Percentiles rank a stretch among this genome's conserved stretches.
Conservation (phyloP, 2,797 vertebrate genomes). For the Falco cherrug region DNA sequence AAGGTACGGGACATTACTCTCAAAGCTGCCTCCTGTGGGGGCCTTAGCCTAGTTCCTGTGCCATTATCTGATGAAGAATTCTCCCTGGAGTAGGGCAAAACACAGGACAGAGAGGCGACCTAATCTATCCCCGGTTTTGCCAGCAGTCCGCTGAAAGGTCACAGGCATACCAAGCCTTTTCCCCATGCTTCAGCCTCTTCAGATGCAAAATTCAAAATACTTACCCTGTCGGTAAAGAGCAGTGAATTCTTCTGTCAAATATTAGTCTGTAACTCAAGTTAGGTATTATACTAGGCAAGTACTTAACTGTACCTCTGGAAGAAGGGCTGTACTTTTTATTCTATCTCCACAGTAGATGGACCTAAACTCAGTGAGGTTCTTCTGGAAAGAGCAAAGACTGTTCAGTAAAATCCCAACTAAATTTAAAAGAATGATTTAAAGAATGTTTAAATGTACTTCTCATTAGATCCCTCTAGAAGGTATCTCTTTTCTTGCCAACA, state of each 20-base stretch:
- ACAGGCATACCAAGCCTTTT: accelerated
- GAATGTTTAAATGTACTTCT: not conserved
- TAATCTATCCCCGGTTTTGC: not conserved
- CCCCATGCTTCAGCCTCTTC: not conserved
- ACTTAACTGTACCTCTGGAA: not conserved
- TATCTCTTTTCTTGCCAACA: not conserved
- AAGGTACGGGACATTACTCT: not conserved
- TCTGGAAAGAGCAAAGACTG: not conserved
- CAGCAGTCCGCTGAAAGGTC: not conserved
- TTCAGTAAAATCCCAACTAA: not conserved
- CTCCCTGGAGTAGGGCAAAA: not conserved
- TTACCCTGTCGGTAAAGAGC: not conserved
- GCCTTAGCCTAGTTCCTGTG: not conserved
- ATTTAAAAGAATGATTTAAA: not conserved
- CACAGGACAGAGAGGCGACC: not conserved
- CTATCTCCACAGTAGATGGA: not conserved
- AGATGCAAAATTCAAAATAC: not conserved
- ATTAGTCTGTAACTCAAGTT: not conserved
- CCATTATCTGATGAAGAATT: not conserved
- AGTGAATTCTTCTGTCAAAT: not conserved
- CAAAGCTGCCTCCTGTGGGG: not conserved
- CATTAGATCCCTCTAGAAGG: not conserved
- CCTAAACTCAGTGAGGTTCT: not conserved
- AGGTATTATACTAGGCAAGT: not conserved
- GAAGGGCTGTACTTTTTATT: not conserved